Conservation (phyloP, 1,140 invertebrate genomes). For the Dendrolimus kikuchii region DNA sequence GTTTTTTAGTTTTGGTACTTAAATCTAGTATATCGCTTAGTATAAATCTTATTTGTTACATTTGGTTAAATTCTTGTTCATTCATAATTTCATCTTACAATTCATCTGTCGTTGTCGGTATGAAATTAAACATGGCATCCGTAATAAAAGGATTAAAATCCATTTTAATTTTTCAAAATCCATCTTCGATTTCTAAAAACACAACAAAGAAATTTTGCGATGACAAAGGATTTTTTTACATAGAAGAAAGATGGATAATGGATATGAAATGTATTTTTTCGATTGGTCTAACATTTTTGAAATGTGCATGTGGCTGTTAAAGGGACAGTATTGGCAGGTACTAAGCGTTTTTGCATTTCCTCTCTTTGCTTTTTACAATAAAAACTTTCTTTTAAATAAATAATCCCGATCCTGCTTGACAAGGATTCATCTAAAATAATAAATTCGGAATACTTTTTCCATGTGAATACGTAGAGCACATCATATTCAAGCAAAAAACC, state of each 20-base stretch:
- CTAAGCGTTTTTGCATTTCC: slow-evolving; percentile 67
- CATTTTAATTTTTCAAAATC: slow-evolving; percentile 30
- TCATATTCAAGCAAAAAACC: no score
- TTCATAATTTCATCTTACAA: no score
- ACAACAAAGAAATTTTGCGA: slow-evolving; percentile 35
- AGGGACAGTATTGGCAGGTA: slow-evolving; percentile 54
- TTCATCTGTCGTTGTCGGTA: no score
- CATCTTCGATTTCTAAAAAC: slow-evolving; percentile 18
- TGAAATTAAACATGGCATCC: no score
- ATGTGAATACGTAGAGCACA: no score
- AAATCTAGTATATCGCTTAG: no score
- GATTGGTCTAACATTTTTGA: slow-evolving; percentile 42
- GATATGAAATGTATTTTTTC: slow-evolving; percentile 48
- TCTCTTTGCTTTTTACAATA: slow-evolving; percentile 67
- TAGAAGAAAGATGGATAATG: slow-evolving; percentile 22
- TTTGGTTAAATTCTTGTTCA: no score
- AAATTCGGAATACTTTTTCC: slow-evolving; percentile 27
- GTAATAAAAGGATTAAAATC: slow-evolving; percentile 47
- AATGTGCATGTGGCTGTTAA: slow-evolving; percentile 53
- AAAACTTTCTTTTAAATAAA: slow-evolving; percentile 72
- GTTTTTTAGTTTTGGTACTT: no score
- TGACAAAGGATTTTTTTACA: slow-evolving; percentile 45
- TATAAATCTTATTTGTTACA: no score
- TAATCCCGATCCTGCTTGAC: slow-evolving; percentile 64
- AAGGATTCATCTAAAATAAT: slow-evolving; percentile 68